Evolutionary conservation across 2,113 vertebrate species (phyloP).

Genomic region (Hippotragus niger): DNA sequence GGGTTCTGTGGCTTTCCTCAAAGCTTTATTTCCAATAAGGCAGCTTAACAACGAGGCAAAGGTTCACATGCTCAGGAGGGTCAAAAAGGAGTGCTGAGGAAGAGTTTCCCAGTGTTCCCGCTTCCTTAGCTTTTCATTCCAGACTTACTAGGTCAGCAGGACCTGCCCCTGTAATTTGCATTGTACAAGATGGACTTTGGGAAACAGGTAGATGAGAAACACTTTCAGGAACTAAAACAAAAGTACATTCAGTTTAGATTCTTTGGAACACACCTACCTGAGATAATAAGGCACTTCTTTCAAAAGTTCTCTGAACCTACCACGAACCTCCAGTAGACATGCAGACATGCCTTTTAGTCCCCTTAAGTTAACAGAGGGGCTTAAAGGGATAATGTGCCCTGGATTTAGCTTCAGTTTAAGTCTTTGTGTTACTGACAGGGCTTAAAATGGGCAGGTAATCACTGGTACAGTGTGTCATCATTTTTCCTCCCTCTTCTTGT

Average conservation of each 20-base stretch:
- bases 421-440: slow-evolving; percentile 60
- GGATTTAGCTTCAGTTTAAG: slow-evolving; percentile 64
- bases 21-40: slow-evolving; percentile 74
- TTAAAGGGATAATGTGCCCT: slow-evolving; percentile 54
- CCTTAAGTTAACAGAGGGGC: slow-evolving; percentile 61
- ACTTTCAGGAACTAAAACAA: slow-evolving; percentile 62
- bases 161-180: slow-evolving; percentile 56
- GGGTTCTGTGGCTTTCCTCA: slow-evolving; percentile 74
- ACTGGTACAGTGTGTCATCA: slow-evolving; percentile 58
- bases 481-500: slow-evolving; percentile 36
- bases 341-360: slow-evolving; percentile 56
- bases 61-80: slow-evolving; percentile 71
- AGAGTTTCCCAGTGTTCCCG: slow-evolving; percentile 53
- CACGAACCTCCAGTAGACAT: slow-evolving; percentile 47
- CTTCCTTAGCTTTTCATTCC: slow-evolving; percentile 71
- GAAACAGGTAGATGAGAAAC: slow-evolving; percentile 57
- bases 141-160: slow-evolving; percentile 38
- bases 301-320: slow-evolving; percentile 52
- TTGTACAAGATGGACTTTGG: slow-evolving; percentile 52
- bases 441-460: slow-evolving; percentile 62
- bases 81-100: slow-evolving; percentile 75
- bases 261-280: slow-evolving; percentile 39
- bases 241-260: slow-evolving; percentile 56
- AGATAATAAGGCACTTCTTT: slow-evolving; percentile 64
- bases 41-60: slow-evolving; percentile 70